Conservation (phyloP, 2,888 invertebrate genomes). For the Tanytarsus gracilentus region DNA sequence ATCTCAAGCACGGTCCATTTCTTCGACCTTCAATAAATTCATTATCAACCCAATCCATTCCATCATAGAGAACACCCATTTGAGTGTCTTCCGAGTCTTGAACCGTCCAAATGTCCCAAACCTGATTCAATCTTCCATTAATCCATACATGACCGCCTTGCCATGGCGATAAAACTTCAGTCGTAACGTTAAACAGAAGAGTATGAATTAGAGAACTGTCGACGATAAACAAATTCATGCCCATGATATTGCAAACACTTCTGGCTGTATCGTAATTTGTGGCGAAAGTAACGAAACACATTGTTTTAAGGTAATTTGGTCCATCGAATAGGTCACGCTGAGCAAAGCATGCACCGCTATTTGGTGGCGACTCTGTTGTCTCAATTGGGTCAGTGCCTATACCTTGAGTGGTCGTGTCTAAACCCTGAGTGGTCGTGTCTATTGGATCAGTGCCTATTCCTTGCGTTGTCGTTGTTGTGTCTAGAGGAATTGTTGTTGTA, state of each 20-base stretch:
- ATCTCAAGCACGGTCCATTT: neutral
- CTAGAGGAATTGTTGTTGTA: slow-evolving; percentile 33
- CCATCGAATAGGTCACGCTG: neutral
- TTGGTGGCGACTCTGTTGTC: neutral
- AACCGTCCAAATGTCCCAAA: neutral
- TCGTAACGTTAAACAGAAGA: neutral
- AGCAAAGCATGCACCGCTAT: neutral
- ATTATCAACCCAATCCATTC: slow-evolving; percentile 4
- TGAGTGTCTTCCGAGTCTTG: neutral
- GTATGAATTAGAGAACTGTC: neutral
- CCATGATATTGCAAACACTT: neutral
- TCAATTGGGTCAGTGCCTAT: slow-evolving; percentile 30
- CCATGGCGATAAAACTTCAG: neutral
- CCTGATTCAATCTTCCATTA: neutral
- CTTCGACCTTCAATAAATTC: neutral
- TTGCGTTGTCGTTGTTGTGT: slow-evolving; percentile 35
- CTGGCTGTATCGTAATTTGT: neutral
- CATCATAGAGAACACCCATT: neutral
- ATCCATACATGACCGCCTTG: slow-evolving; percentile 8
- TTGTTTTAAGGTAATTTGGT: neutral
- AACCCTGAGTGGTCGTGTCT: slow-evolving; percentile 8
- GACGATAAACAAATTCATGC: slow-evolving; percentile 14
- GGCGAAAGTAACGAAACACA: neutral
- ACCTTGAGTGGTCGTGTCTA: slow-evolving; percentile 25
- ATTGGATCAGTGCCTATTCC: slow-evolving; percentile 32